Conservation (phyloP, 2,113 vertebrate genomes). For the Hippopotamus amphibius region DNA sequence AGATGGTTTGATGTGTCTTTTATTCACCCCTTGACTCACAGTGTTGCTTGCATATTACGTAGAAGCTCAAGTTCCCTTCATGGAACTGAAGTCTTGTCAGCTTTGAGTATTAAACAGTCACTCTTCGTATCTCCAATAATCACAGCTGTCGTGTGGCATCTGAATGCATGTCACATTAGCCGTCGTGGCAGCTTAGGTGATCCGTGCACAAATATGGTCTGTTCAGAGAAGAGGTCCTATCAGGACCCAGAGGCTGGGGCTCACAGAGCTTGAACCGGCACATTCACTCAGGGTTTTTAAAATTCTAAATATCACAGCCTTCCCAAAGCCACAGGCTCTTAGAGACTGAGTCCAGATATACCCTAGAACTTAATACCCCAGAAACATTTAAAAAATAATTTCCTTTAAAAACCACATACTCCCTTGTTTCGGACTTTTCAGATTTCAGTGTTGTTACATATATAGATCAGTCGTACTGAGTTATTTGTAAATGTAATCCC, state of each 20-base stretch:
- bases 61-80: constrained; percentile 84
- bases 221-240: constrained; percentile 82
- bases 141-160: constrained; percentile 84
- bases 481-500: constrained; percentile 3
- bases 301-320: constrained; percentile 58
- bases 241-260: constrained; percentile 71
- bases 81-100: constrained; percentile 83
- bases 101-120: constrained; percentile 87
- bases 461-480: neutral
- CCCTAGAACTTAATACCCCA: neutral
- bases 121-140: constrained; percentile 85
- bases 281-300: constrained; percentile 60
- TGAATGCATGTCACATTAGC: constrained; percentile 84
- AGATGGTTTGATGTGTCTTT: constrained; percentile 77
- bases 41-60: constrained; percentile 58
- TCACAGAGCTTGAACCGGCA: constrained; percentile 78
- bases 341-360: constrained; percentile 57
- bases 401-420: neutral
- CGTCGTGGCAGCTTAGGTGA: constrained; percentile 80
- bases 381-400: constrained; percentile 73
- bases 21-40: constrained; percentile 82
- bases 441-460: neutral
- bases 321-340: constrained; percentile 75
- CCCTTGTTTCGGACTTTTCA: constrained; percentile 12
- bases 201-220: constrained; percentile 81